Evolutionary conservation across 2,113 vertebrate species (phyloP), one percentile per base, ranked within the genome.

Genomic region (Proterorhinus semilunaris): DNA sequence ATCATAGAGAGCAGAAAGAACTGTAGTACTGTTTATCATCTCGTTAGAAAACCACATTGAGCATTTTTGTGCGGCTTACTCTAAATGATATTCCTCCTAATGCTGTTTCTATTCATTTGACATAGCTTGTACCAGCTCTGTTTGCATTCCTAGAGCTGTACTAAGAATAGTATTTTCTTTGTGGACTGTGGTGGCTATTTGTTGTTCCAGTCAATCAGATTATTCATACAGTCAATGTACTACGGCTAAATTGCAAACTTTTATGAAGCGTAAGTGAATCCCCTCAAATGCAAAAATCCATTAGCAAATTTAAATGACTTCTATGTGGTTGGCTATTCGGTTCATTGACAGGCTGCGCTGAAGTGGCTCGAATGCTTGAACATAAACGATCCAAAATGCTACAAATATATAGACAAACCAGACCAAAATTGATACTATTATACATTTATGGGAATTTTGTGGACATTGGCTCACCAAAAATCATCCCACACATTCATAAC

Each of bases 301-400:
- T 66, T 71, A 70, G 50, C 54, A 57, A 54, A 66, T 49, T 47
- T 10, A 79, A 79, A 67, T 73, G 52, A 49, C 47, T 64, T 42
- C 64, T 53, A 67, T 53, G 71, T 63, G 50, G 62, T 11, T 62
- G 54, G 55, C 42, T 52, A 47, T 13, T 68, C 9, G 15, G n/a
- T 17, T 9, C 11, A 6, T 51, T 65, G 69, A 45, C 53, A 45
- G 17, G 7, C 27, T 49, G 36, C 62, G 44, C 42, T 15, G 43
- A 2, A 9, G 12, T 62, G 27, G 50, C 48, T 62, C 9, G 27
- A n/a, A 10, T 36, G 15, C 53, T 16, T 13, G 53, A 6, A 11
- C 7, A 43, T 49, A 12, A 8, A 47, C 10, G 7, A 8, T 2
- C 5, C 7, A 47, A 47, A 8, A 47, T 47, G 10, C 46, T 47